Conservation (phyloP, 2,113 vertebrate genomes). For the Sorex fumeus region DNA sequence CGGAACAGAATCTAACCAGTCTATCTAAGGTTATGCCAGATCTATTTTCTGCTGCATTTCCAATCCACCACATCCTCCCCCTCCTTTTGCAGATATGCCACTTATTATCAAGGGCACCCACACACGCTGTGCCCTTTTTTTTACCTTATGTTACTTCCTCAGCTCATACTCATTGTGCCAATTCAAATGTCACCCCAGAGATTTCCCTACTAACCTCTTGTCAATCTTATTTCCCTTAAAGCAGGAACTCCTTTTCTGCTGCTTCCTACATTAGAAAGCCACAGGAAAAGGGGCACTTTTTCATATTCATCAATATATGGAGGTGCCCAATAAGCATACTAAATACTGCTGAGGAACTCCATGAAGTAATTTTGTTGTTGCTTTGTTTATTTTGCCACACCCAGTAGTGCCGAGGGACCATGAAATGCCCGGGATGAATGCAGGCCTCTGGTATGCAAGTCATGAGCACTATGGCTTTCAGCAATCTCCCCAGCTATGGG, state of each 20-base stretch:
- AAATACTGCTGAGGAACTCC: too few relatives aligned
- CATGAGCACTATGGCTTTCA: too few relatives aligned
- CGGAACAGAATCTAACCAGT: not conserved
- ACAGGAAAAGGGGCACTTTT: not conserved
- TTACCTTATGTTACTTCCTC: not conserved
- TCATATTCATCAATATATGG: not conserved
- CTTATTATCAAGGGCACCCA: not conserved
- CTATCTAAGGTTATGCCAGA: not conserved
- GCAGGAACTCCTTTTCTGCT: not conserved
- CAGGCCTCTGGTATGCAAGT: too few relatives aligned
- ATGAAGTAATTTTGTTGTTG: too few relatives aligned
- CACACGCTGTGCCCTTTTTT: not conserved
- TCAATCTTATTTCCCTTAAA: not conserved
- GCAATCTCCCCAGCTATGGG: too few relatives aligned
- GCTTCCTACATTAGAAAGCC: not conserved
- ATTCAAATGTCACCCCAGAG: not conserved
- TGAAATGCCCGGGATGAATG: too few relatives aligned
- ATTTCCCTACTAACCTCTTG: too few relatives aligned
- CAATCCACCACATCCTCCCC: not conserved
- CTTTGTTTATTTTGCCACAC: too few relatives aligned
- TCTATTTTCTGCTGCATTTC: not conserved
- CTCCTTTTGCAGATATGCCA: not conserved
- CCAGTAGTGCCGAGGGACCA: too few relatives aligned
- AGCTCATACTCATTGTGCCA: not conserved
- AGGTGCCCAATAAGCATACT: not conserved